Evolutionary conservation across 1,140 invertebrate species (phyloP).

Genomic region (Tetramorium alpestre): DNA sequence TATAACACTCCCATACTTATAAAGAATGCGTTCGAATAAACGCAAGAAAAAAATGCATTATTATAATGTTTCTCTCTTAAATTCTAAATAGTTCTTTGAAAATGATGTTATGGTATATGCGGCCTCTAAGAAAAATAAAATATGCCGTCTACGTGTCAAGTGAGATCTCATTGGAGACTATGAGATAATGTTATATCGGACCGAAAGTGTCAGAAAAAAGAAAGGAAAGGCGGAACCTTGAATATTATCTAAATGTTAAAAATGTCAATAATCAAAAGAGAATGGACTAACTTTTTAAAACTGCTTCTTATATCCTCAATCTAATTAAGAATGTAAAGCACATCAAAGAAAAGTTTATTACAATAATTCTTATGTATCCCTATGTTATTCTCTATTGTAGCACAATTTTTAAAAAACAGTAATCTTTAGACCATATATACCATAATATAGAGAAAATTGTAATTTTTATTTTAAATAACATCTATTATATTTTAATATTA

Average conservation of each 20-base stretch:
- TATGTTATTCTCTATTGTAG: background rate
- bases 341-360: constrained; percentile 20
- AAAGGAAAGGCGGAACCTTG: background rate
- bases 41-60: constrained; percentile 81
- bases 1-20: constrained; percentile 66
- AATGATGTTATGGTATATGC: constrained; percentile 75
- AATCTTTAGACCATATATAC: constrained; percentile 68
- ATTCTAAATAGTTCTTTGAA: constrained; percentile 82
- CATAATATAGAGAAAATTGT: constrained; percentile 75
- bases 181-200: background rate
- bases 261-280: constrained; percentile 16
- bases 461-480: constrained; percentile 75
- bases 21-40: constrained; percentile 77
- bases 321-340: constrained; percentile 13
- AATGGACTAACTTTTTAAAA: background rate
- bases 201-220: background rate
- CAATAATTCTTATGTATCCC: constrained; percentile 22
- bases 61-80: constrained; percentile 80
- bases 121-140: constrained; percentile 70
- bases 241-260: constrained; percentile 12
- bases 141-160: constrained; percentile 44
- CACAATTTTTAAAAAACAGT: constrained; percentile 12
- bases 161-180: constrained; percentile 35
- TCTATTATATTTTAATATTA: constrained; percentile 79
- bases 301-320: background rate